Conservation (phyloP, 2,797 vertebrate species). For the Ctenosaura bakeri region DNA sequence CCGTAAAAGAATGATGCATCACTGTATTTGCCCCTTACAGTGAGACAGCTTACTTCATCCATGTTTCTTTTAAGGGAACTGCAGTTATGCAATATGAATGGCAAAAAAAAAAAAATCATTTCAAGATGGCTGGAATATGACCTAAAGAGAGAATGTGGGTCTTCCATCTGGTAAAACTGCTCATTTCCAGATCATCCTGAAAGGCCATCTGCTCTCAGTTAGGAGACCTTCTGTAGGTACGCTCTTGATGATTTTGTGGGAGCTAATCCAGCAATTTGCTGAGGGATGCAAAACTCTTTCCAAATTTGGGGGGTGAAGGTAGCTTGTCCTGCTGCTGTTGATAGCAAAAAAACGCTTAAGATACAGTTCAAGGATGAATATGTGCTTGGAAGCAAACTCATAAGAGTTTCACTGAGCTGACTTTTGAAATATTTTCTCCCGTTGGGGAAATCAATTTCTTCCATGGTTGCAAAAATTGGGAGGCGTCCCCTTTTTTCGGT, state of each 20-base stretch:
- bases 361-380: slow-evolving; percentile 23
- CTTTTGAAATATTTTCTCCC: slow-evolving; percentile 39
- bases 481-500: slow-evolving; percentile 31
- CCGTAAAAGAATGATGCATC: slow-evolving; percentile 42
- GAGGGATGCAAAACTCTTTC: slow-evolving; percentile 58
- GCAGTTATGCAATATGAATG: slow-evolving; percentile 58
- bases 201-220: slow-evolving; percentile 52
- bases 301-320: slow-evolving; percentile 36
- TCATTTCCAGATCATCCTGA: slow-evolving; percentile 63
- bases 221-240: slow-evolving; percentile 54
- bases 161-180: slow-evolving; percentile 36
- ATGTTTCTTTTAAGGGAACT: slow-evolving; percentile 64
- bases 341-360: slow-evolving; percentile 41
- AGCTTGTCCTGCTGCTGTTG: slow-evolving; percentile 30
- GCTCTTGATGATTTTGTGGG: slow-evolving; percentile 37
- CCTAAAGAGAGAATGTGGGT: slow-evolving; percentile 46
- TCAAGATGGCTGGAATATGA: slow-evolving; percentile 53
- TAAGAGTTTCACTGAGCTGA: slow-evolving; percentile 31
- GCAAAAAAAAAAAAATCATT: slow-evolving; percentile 61
- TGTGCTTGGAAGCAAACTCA: slow-evolving; percentile 38
- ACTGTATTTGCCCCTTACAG: slow-evolving; percentile 47
- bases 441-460: slow-evolving; percentile 38
- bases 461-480: slow-evolving; percentile 49
- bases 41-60: slow-evolving; percentile 39
- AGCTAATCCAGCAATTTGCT: slow-evolving; percentile 59